Evolutionary conservation across 37 sponge, comb jelly and placozoan species (phyloP).

Genomic region (Chondrosia reniformis): DNA sequence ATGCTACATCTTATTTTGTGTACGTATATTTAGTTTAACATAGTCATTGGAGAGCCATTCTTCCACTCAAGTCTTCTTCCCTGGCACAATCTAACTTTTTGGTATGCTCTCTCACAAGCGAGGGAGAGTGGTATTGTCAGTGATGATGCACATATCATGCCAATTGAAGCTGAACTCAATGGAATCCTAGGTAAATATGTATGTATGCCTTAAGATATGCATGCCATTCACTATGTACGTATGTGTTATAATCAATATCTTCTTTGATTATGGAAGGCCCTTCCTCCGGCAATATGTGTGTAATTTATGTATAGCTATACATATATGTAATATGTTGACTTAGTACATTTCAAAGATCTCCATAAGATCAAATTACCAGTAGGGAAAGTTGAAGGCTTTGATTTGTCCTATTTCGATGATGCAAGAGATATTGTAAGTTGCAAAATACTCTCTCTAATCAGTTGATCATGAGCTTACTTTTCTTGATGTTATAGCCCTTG

Average conservation of each 20-base stretch:
- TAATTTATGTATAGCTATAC: not conserved
- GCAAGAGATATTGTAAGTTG: conserved; percentile 25
- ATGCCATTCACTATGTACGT: conserved; percentile 7
- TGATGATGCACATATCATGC: conserved; percentile 25
- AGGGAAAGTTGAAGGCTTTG: conserved; percentile 62
- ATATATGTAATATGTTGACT: no score
- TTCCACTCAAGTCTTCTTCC: conserved; percentile 61
- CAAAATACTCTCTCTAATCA: not conserved
- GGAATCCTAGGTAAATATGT: conserved; percentile 61
- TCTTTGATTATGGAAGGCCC: not conserved
- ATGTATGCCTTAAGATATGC: not conserved
- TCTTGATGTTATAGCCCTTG: not conserved
- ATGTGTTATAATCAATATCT: not conserved
- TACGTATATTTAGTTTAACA: conserved; percentile 19
- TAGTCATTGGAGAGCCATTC: conserved; percentile 73
- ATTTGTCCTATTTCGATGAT: conserved; percentile 62
- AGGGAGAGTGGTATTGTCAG: conserved; percentile 26
- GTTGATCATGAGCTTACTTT: not conserved
- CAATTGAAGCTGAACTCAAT: conserved; percentile 30
- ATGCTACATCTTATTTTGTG: not conserved
- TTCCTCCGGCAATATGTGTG: not conserved
- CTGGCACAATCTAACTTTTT: conserved; percentile 79
- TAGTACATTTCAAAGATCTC: conserved; percentile 67
- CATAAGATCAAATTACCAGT: conserved; percentile 58
- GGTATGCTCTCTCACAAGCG: no score